Base-by-base conservation (phyloP, 2,113 vertebrate species). In the Cochlearius cochlearius region DNA sequence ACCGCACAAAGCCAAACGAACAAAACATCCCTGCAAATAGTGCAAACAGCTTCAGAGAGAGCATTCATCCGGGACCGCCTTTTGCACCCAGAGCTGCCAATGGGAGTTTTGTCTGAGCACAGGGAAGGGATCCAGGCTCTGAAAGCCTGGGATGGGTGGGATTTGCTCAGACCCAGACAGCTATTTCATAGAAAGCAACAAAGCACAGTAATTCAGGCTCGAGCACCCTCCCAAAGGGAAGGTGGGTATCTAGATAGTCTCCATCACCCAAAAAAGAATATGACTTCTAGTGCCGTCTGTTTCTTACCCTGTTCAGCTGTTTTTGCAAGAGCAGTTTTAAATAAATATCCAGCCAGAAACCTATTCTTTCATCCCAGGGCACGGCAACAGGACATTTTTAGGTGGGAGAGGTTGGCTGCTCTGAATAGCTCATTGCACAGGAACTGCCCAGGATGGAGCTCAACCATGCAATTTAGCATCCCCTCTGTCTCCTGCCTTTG, bases 351-450 rank as follows among this genome's bases (percentile, higher is more conserved):
- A 77, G 47, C 47, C 80, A 94, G 71, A 88, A 94, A 62, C 27
- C 53, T 94, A 32, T 52, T 74, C 71, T 94, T 96, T 94, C 55
- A 67, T 75, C 78, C n/a, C 38, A 67, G 53, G 84, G 50, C 91
- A 86, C 6, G 71, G 80, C 94, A 73, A 62, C 6, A 20, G 50
- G 84, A 76, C 91, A 82, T 86, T 96, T 97, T 95, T 96, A 95
- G 92, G 92, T 34, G 56, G 91, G 69, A 79, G 86, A 89, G 62
- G 66, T 30, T 0, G 1, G 30, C 15, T 27, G 38, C 94, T 79
- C 74, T 67, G 84, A 96, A 97, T 96, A 97, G 77, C 92, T 81
- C 81, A 80, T 94, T 72, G 10, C 88, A 68, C 79, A 90, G 89
- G 91, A 92, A 79, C 81, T 84, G 56, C 88, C 68, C 36, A 29